A percentile compares a stretch with the other conserved stretches of the same genome.
These are phyloP conservation scores for Myotis myotis DNA, from an alignment of 2,797 vertebrate species.

Conservation along the genomic window DNA sequence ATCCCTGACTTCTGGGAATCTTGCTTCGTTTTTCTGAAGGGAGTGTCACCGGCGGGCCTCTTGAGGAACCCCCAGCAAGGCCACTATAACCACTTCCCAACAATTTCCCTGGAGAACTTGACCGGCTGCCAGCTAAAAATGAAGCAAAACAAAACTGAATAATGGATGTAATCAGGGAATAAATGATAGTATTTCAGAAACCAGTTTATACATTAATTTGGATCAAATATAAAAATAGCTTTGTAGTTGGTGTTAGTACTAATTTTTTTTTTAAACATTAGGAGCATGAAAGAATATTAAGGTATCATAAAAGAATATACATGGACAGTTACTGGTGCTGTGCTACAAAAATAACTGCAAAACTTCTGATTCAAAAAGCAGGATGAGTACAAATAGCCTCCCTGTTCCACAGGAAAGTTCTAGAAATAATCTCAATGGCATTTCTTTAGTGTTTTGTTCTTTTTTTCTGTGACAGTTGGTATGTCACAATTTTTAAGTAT, in stretches of 20 bases:
- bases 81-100: slow-evolving; percentile 92
- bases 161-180: not conserved
- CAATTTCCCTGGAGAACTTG: slow-evolving; percentile 96
- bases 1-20: slow-evolving; percentile 97
- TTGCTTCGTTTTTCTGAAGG: slow-evolving; percentile 92
- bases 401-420: not conserved
- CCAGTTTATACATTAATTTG: not conserved
- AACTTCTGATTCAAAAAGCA: not conserved
- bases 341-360: not conserved
- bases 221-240: slow-evolving; percentile 21
- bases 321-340: not conserved
- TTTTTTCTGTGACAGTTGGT: not conserved
- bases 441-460: not conserved
- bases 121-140: slow-evolving; percentile 94
- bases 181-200: not conserved
- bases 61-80: slow-evolving; percentile 84
- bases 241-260: not conserved
- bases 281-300: not conserved
- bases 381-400: not conserved
- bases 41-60: slow-evolving; percentile 87
- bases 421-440: not conserved
- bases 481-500: not conserved
- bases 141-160: slow-evolving; percentile 52
- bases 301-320: not conserved
- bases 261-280: not conserved